Percentiles rank a stretch among this genome's conserved stretches.
These are phyloP conservation scores for Zenarchopterus dispar DNA, from an alignment of 2,797 vertebrate species.

Conservation along the genomic window DNA sequence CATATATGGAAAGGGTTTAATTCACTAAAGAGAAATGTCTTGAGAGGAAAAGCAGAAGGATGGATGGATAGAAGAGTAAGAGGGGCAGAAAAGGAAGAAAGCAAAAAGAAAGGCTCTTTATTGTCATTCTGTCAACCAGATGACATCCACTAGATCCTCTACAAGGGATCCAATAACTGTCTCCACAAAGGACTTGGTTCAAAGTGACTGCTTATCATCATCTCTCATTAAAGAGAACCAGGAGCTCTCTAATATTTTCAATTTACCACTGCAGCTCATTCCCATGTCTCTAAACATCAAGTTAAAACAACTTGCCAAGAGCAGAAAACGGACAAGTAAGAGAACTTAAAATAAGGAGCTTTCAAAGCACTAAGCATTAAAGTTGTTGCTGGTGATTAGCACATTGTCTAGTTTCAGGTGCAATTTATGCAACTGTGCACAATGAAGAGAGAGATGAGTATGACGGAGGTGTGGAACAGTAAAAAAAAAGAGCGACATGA, in stretches of 20 bases:
- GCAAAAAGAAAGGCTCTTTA: no score
- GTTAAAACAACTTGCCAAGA: constrained; percentile 13
- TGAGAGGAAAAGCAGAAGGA: no score
- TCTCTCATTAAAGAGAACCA: constrained; percentile 56
- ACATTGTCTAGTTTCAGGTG: constrained; percentile 10
- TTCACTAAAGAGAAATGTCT: no score
- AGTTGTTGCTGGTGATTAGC: constrained; percentile 17
- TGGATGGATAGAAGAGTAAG: no score
- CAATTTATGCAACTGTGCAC: constrained; percentile 1
- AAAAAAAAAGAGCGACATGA: constrained; percentile 49
- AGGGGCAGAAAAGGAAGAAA: no score
- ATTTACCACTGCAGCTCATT: constrained; percentile 16
- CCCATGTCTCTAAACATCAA: constrained; percentile 23
- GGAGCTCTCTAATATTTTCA: constrained; percentile 25
- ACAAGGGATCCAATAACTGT: background rate
- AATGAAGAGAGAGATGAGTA: constrained; percentile 7
- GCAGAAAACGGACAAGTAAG: constrained; percentile 25
- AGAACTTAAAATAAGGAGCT: constrained; percentile 28
- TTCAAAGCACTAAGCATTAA: constrained; percentile 27
- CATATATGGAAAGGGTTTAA: no score
- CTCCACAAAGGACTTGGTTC: constrained; percentile 35
- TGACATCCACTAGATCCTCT: background rate
- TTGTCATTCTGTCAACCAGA: background rate
- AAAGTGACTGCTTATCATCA: constrained; percentile 53
- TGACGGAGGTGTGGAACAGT: constrained; percentile 19